Evolutionary conservation across 2,888 invertebrate genomes (phyloP), one percentile per base, ranked within the genome.

Genomic region (Pachycephus smyrnensis): DNA sequence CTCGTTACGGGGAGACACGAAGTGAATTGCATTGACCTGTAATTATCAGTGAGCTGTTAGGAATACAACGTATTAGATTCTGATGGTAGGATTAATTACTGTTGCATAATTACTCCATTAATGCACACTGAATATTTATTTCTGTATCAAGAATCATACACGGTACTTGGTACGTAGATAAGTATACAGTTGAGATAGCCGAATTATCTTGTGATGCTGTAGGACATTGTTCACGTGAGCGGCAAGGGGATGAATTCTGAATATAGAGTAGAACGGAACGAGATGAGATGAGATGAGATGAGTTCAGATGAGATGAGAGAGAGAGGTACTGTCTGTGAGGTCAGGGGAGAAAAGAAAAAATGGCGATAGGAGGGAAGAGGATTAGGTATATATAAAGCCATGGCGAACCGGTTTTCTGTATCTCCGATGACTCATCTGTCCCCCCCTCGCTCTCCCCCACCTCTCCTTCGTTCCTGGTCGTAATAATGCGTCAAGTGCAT

Each of bases 331-430:
- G 82, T 79, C 78, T 32, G 77, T 76, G 82, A 78, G 55, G 79
- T 75, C 80, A 71, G 37, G 73, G 73, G 76, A 77, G 80, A 74
- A 69, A 69, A 78, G 69, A 76, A 77, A 76, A 68, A 35, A 31
- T 32, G 69, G 69, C 31, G 33, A 71, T 12, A 6, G 36, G 37
- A 37, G 71, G 76, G 68, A 75, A 69, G 76, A 81, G 81, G 79
- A 83, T 74, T 82, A 40, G 40, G 15, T 40, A 15, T 40, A 23
- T 40, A 40, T 23, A 81, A 73, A 86, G 84, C 84, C 85, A 84
- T 84, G 86, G 86, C 86, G 84, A 90, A 91, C 91, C 90, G 90
- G 90, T 91, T 91, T 90, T 86, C 88, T 88, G 89, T 90, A 90
- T 90, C 90, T 89, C 88, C 87, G 90, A 90, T 90, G 90, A 91